Conservation (phyloP, 2,113 vertebrate genomes). For the Onychostoma macrolepis region DNA sequence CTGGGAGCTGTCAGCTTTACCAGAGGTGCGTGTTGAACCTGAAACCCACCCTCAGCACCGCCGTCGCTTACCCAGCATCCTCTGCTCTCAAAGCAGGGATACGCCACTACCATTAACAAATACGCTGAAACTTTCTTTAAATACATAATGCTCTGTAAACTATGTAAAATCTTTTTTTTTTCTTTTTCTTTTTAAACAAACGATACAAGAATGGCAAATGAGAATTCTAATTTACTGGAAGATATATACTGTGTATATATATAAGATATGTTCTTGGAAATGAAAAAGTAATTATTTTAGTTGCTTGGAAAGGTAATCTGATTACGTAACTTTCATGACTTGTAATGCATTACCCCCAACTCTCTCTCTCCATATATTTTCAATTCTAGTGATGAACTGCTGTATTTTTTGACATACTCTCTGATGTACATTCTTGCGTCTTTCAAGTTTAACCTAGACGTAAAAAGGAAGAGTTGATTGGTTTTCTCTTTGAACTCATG, state of each 20-base stretch:
- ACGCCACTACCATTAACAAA: neutral
- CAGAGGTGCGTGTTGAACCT: neutral
- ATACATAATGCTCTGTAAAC: neutral
- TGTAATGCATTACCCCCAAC: too few species aligned
- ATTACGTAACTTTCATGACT: too few species aligned
- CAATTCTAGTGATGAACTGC: too few species aligned
- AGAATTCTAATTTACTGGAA: neutral
- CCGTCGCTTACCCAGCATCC: neutral
- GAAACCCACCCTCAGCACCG: neutral
- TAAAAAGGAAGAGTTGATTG: neutral
- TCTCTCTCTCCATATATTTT: too few species aligned
- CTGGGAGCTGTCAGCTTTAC: slow-evolving; percentile 10
- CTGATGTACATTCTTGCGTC: neutral
- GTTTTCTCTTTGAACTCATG: too few species aligned
- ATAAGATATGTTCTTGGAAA: too few species aligned
- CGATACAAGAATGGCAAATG: neutral
- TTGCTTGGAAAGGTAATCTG: too few species aligned
- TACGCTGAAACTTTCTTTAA: neutral
- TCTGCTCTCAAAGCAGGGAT: neutral
- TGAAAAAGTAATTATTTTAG: too few species aligned
- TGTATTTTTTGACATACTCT: too few species aligned
- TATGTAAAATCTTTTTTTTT: too few species aligned
- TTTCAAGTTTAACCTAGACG: neutral
- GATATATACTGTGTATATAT: too few species aligned
- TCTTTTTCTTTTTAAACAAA: neutral